phyloP scores from a whole-genome alignment of 2,797 vertebrate genomes.

The Galaxias olidus region DNA sequence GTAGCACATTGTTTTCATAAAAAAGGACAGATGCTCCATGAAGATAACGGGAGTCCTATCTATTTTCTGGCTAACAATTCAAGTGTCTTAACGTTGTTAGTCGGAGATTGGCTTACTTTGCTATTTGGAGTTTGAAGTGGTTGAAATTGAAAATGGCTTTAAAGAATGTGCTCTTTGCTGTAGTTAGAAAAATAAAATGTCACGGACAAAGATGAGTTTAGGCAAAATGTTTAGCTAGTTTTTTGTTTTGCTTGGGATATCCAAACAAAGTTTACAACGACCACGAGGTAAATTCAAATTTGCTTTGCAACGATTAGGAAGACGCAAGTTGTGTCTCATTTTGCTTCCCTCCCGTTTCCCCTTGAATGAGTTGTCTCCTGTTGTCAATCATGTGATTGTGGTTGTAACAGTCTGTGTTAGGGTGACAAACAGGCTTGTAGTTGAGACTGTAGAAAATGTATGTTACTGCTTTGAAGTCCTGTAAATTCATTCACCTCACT shows the following conservation, averaged over 20 bases:
- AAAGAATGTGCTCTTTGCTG: conserved; percentile 36
- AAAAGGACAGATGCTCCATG: conserved; percentile 4
- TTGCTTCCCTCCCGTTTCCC: conserved; percentile 3
- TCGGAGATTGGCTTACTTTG: conserved; percentile 13
- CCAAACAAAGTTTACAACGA: conserved; percentile 32
- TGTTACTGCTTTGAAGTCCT: neutral
- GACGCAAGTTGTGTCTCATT: neutral
- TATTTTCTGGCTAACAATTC: conserved; percentile 27
- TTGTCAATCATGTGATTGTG: too few species aligned
- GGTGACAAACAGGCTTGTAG: too few species aligned
- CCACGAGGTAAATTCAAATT: conserved; percentile 43
- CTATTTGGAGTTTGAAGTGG: conserved; percentile 1
- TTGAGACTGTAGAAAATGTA: too few species aligned
- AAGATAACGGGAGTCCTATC: too few species aligned
- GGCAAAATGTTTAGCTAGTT: conserved; percentile 40
- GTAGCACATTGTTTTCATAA: conserved; percentile 26
- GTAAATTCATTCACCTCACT: neutral
- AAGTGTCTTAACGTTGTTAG: neutral
- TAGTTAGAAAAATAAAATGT: conserved; percentile 13
- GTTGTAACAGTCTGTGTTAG: too few species aligned
- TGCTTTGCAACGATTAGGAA: conserved; percentile 28
- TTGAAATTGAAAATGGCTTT: conserved; percentile 27
- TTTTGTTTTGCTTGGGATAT: conserved; percentile 39
- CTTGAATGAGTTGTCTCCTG: neutral
- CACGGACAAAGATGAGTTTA: conserved; percentile 21